Conservation (phyloP, 1,140 invertebrate species). For the Zaprionus tsacasi region DNA sequence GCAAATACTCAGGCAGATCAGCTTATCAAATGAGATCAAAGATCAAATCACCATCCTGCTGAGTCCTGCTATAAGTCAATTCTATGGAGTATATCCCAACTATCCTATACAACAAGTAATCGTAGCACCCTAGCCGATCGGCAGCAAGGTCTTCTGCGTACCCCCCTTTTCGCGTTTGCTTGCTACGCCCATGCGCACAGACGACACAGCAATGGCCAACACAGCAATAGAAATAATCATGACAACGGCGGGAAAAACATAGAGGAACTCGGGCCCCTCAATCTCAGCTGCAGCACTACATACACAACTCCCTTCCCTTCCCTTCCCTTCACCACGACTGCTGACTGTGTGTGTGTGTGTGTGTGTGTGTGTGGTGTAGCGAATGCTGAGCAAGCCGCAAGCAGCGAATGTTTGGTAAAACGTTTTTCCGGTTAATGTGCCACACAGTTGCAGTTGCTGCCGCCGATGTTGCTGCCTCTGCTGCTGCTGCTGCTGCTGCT, state of each 20-base stretch:
- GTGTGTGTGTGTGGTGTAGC: constrained; percentile 3
- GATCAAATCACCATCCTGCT: no score
- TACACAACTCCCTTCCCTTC: no score
- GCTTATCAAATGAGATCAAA: no score
- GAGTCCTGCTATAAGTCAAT: no score
- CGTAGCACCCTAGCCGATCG: not conserved
- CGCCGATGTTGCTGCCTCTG: constrained; percentile 20
- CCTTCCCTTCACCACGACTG: no score
- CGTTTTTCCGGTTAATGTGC: constrained; percentile 56
- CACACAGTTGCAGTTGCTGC: constrained; percentile 28
- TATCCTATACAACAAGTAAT: not conserved
- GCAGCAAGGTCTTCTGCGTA: not conserved
- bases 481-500: constrained; percentile 15
- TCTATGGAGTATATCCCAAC: no score
- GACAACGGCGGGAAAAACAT: constrained; percentile 46
- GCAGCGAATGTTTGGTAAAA: constrained; percentile 38
- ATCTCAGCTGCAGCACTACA: not conserved
- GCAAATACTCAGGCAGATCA: not conserved
- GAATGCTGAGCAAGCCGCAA: constrained; percentile 17
- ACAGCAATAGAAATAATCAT: constrained; percentile 37
- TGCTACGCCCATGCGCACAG: not conserved
- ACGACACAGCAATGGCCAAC: not conserved
- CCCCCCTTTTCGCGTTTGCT: not conserved
- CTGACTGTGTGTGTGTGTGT: no score
- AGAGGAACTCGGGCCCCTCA: not conserved